Evolutionary conservation across 53 echinoderm and acorn worm species (phyloP).

Genomic region (Stichopus horrens): DNA sequence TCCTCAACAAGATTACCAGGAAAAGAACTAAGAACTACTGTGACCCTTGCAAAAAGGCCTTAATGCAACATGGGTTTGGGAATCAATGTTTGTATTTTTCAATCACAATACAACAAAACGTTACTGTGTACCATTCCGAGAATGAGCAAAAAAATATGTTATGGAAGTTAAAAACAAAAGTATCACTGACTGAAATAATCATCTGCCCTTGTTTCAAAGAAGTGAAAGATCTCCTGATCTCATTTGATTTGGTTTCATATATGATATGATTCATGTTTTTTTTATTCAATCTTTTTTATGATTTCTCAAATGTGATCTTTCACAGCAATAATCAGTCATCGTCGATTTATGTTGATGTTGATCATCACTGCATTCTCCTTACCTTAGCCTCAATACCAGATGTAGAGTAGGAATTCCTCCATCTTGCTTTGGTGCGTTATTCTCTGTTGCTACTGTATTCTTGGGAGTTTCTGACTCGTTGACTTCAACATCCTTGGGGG

Average conservation of each 20-base stretch:
- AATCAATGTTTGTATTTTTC: too few relatives aligned
- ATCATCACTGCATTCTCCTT: not conserved
- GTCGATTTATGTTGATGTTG: not conserved
- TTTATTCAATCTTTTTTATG: not conserved
- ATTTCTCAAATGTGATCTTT: too few relatives aligned
- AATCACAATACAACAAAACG: too few relatives aligned
- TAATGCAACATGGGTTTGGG: too few relatives aligned
- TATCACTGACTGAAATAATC: too few relatives aligned
- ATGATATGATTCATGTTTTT: not conserved
- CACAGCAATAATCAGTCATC: not conserved
- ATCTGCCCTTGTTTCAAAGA: not conserved
- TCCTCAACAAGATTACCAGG: too few relatives aligned
- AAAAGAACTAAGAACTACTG: too few relatives aligned
- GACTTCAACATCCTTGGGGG: not conserved
- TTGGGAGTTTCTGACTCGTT: slow-evolving; percentile 45
- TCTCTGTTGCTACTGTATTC: slow-evolving; percentile 29
- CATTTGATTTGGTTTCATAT: not conserved
- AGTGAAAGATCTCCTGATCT: not conserved
- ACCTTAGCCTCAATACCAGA: slow-evolving; percentile 86
- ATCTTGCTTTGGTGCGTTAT: not conserved
- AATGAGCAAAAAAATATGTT: not conserved
- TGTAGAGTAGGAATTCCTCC: slow-evolving; percentile 49
- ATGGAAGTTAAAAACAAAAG: not conserved
- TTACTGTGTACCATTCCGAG: too few relatives aligned
- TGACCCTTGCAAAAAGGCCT: too few relatives aligned